These are phyloP conservation scores for Magallana nippona DNA, from an alignment of 2,888 invertebrate species.

Conservation along the genomic window DNA sequence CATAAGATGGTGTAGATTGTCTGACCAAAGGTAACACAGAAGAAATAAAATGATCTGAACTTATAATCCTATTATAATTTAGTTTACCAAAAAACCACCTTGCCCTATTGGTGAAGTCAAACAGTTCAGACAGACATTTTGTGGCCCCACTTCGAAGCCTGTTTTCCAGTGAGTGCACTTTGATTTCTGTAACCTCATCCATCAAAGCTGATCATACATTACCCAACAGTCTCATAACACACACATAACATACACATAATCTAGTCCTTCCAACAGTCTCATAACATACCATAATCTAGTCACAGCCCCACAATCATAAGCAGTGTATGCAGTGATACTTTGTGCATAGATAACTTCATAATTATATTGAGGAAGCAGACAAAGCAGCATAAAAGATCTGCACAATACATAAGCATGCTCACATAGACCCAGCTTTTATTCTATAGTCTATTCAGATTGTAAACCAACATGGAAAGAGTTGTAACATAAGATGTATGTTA, in stretches of 20 bases:
- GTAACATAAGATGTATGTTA: no score
- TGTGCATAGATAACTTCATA: no score
- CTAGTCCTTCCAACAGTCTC: not conserved
- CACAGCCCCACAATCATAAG: not conserved
- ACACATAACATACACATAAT: not conserved
- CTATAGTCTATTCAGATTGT: no score
- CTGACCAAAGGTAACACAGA: not conserved
- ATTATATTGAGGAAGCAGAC: no score
- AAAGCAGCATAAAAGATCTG: no score
- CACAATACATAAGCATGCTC: no score
- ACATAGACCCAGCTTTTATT: no score
- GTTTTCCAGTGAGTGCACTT: not conserved
- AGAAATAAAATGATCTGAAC: not conserved
- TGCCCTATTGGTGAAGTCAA: no score
- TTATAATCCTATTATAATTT: not conserved
- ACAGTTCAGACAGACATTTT: no score
- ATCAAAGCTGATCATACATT: conserved; percentile 14
- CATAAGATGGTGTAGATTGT: conserved; percentile 2
- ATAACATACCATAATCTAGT: not conserved
- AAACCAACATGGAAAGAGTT: no score
- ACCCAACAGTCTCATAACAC: not conserved
- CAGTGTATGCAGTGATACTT: not conserved
- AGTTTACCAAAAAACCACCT: not conserved
- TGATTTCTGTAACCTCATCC: not conserved
- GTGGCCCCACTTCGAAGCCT: no score